Conservation (phyloP, 2,888 invertebrate species). For the Morpho deidamia region DNA sequence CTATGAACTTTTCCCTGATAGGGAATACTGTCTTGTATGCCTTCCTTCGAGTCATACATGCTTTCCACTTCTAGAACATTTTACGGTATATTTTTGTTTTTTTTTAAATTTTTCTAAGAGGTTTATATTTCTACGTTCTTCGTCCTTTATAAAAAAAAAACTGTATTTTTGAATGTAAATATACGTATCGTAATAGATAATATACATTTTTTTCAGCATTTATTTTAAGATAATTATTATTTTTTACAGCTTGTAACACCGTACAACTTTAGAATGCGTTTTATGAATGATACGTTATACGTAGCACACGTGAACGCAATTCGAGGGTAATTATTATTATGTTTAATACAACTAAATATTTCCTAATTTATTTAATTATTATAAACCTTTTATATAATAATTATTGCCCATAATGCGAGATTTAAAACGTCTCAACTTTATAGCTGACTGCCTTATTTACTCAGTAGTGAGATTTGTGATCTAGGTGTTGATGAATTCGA, state of each 20-base stretch:
- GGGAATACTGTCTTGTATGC: constrained; percentile 80
- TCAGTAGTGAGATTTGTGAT: no score
- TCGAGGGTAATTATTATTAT: constrained; percentile 45
- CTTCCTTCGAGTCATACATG: constrained; percentile 70
- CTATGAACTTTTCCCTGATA: constrained; percentile 79
- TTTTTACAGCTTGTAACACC: constrained; percentile 61
- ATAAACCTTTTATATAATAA: no score
- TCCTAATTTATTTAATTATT: no score
- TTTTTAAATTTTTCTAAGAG: background rate
- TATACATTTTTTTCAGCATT: background rate
- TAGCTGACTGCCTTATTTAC: no score
- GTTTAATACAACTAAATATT: no score
- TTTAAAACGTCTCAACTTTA: no score
- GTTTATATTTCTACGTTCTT: no score
- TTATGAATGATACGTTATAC: constrained; percentile 52
- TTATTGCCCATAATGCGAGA: no score
- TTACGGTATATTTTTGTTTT: constrained; percentile 60
- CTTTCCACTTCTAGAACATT: constrained; percentile 77
- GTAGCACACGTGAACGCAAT: constrained; percentile 66
- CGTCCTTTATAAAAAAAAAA: no score
- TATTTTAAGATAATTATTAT: background rate
- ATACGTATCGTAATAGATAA: background rate
- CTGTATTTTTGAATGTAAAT: background rate
- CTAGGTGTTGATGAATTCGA: no score
- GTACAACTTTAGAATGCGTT: constrained; percentile 38